Percentiles rank a stretch among this genome's conserved stretches.
phyloP scores from a whole-genome alignment of 2,797 vertebrate species.

The Vultur gryphus region DNA sequence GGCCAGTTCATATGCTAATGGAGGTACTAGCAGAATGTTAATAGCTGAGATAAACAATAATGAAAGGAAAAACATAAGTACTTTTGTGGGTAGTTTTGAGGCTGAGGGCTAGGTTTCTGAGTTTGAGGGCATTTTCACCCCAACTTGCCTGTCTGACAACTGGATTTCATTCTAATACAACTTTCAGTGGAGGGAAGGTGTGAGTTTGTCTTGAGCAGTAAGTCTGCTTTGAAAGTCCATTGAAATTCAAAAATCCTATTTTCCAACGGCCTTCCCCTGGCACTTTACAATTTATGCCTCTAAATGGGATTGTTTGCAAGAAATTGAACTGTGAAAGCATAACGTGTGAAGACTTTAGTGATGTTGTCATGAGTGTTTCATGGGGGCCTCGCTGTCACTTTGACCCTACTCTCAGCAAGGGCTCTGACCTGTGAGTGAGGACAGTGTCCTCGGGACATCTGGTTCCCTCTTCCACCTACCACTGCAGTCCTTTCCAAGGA shows the following conservation, averaged over 20 bases:
- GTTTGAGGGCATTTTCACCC: background rate
- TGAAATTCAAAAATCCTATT: constrained; percentile 1
- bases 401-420: background rate
- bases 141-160: background rate
- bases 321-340: background rate
- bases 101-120: background rate
- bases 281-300: background rate
- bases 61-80: background rate
- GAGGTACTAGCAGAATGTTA: constrained; percentile 27
- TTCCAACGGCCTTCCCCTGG: background rate
- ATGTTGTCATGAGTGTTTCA: background rate
- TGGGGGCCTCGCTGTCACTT: background rate
- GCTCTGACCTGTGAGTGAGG: background rate
- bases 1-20: background rate
- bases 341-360: background rate
- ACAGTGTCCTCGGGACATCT: background rate
- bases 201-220: background rate
- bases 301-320: background rate
- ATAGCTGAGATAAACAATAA: background rate
- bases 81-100: background rate
- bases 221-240: background rate
- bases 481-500: background rate
- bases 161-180: background rate
- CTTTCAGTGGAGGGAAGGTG: background rate
- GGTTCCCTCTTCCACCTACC: background rate